phyloP scores from a whole-genome alignment of 53 echinoderm and acorn worm species.

The Henricia sp. region DNA sequence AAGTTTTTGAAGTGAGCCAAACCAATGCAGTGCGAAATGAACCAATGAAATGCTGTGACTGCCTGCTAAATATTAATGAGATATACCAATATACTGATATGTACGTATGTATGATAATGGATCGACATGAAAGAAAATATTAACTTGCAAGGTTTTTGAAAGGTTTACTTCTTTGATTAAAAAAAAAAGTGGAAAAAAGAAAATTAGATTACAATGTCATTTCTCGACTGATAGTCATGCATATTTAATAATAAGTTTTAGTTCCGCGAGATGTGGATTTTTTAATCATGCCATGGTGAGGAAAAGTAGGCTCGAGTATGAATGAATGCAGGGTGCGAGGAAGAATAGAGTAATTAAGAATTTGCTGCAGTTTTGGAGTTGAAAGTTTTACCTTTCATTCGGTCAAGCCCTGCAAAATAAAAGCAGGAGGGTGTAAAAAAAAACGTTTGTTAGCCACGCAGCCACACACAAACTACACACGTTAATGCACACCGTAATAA shows the following conservation, averaged over 20 bases:
- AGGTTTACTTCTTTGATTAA: no score
- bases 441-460: constrained; percentile 16
- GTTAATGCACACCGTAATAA: constrained; percentile 8
- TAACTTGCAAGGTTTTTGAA: no score
- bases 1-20: no score
- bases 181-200: no score
- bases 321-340: neutral
- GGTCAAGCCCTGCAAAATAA: constrained; percentile 65
- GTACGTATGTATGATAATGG: no score
- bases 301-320: neutral
- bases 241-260: neutral
- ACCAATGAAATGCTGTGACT: no score
- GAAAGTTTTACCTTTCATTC: constrained; percentile 68
- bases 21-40: no score
- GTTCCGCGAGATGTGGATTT: neutral
- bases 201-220: no score
- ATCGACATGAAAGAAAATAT: no score
- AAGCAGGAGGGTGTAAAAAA: neutral
- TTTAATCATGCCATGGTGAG: constrained; percentile 2
- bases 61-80: no score
- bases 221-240: no score
- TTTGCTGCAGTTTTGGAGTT: constrained; percentile 22
- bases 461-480: neutral
- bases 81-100: no score
- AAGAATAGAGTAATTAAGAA: neutral